Evolutionary conservation across 1,140 invertebrate species (phyloP), one percentile per base, ranked within the genome.

Genomic region (Nasonia vitripennis): DNA sequence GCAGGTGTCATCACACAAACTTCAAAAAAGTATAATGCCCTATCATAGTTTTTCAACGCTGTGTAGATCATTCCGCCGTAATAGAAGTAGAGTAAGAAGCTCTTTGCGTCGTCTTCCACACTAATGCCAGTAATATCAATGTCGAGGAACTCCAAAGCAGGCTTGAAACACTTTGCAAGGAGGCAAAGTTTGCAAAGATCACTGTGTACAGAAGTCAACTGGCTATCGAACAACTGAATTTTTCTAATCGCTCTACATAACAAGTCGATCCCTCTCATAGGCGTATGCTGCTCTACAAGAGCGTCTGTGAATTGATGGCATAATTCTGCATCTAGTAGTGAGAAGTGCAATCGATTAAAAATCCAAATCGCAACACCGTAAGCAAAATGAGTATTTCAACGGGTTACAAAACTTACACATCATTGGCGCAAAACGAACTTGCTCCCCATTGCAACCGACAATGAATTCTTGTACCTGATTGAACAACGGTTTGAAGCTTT

Each of bases 31-130:
- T 98, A 99, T 67, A 99, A 93, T 34, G 98, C 98, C 90, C 97
- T 95, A 82, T 98, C 97, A 91, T 97, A 98, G 90, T 99, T 98
- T 91, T 99, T 99, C 75, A 99, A 92, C 27, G 97, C 97, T 80
- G 98, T 96, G 90, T 98, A 99, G 88, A 99, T 98, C 97, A 99
- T 98, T 78, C 98, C 98, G 75, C 98, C 98, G 93, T 99, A 99
- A 92, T 99, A 99, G 91, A 98, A 99, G 92, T 98, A 99, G 0
- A 98, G 94, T 67, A 99, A 94, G 91, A 99, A 99, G 92, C 98
- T 96, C 94, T 98, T 98, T 2, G 97, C 95, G 92, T 99, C 98
- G 78, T 96, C 96, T 84, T 96, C 96, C 93, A 98, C 97, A 89
- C 96, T 96, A 86, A 99, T 98, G 88, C 98, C 97, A 81, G 97